These are phyloP conservation scores for Xiphorhynchus erythropygius DNA, from an alignment of 2,797 vertebrate species.

Conservation along the genomic window DNA sequence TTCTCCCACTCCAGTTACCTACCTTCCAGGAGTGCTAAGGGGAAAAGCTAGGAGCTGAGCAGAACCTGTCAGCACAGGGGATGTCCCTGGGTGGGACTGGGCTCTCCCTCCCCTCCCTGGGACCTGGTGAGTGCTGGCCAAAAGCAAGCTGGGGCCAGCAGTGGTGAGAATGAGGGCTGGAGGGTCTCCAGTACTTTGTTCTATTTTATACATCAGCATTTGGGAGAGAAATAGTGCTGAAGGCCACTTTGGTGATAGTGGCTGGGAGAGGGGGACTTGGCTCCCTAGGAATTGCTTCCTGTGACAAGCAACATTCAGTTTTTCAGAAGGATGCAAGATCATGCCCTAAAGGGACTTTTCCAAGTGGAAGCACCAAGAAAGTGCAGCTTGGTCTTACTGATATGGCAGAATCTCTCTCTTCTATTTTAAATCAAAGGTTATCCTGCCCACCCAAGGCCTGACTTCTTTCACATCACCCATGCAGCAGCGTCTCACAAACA, in stretches of 20 bases:
- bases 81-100: background rate
- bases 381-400: background rate
- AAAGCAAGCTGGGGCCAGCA: background rate
- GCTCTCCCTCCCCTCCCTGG: fast-evolving
- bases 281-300: background rate
- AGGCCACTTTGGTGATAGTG: background rate
- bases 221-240: background rate
- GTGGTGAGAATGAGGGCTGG: background rate
- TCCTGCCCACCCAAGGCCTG: background rate
- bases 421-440: background rate
- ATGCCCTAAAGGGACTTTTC: background rate
- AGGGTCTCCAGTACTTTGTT: background rate
- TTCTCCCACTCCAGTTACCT: background rate
- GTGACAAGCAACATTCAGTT: background rate
- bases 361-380: background rate
- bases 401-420: background rate
- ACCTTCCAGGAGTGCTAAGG: background rate
- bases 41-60: background rate
- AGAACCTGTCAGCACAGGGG: fast-evolving
- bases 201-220: fast-evolving
- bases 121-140: background rate
- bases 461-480: background rate
- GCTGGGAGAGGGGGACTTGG: background rate
- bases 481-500: background rate
- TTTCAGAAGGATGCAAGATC: background rate